Percentiles rank a stretch among this genome's conserved stretches.
Conservation (phyloP, 2,888 invertebrate genomes). For the Ditula angustiorana region DNA sequence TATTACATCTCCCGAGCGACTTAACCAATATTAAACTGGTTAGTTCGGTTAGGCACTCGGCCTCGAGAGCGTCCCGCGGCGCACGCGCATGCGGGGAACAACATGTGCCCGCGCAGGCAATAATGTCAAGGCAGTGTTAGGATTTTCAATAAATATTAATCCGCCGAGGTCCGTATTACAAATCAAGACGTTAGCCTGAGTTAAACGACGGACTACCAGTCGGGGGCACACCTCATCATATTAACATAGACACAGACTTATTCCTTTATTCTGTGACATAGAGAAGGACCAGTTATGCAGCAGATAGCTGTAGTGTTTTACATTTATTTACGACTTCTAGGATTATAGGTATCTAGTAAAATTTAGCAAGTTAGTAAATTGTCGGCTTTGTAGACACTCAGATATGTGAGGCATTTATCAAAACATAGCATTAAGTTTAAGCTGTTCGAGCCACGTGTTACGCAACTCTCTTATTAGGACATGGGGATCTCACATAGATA, state of each 20-base stretch:
- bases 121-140: slow-evolving; percentile 19
- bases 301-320: no score
- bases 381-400: no score
- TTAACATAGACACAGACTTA: not conserved
- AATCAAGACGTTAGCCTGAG: slow-evolving; percentile 28
- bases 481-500: no score
- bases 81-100: not conserved
- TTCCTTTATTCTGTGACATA: not conserved
- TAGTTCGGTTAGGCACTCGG: not conserved
- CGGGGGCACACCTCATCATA: slow-evolving; percentile 9
- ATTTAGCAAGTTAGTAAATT: no score
- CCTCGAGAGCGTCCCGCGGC: slow-evolving; percentile 11
- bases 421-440: no score
- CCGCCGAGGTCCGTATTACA: slow-evolving; percentile 11
- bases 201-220: slow-evolving; percentile 8
- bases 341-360: no score
- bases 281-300: no score
- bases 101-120: slow-evolving; percentile 2
- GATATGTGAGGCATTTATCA: no score
- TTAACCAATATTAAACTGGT: slow-evolving; percentile 12
- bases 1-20: not conserved
- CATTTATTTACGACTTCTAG: no score
- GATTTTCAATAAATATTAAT: slow-evolving; percentile 33
- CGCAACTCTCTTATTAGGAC: no score
- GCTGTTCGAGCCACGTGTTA: no score